phyloP scores from a whole-genome alignment of 2,113 vertebrate genomes.

The Bubo bubo region DNA sequence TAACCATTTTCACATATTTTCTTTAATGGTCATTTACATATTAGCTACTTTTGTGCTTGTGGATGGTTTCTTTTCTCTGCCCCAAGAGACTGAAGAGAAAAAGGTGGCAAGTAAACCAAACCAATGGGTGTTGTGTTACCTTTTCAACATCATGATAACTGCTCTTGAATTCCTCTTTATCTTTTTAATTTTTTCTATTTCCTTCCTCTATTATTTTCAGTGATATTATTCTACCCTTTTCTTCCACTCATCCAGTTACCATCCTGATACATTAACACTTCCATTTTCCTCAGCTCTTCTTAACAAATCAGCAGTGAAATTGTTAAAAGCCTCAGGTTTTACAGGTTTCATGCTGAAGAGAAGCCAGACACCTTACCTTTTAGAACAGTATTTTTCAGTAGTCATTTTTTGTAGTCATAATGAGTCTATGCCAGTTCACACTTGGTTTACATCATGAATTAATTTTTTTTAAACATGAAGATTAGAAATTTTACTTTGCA shows the following conservation, averaged over 20 bases:
- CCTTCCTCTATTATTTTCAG: neutral
- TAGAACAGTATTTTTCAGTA: neutral
- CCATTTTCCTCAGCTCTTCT: neutral
- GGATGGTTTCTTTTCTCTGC: neutral
- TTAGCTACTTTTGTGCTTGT: neutral
- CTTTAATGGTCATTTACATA: neutral
- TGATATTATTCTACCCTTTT: neutral
- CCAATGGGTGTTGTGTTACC: neutral
- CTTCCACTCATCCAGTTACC: neutral
- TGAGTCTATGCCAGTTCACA: neutral
- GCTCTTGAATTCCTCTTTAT: neutral
- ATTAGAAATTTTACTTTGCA: neutral
- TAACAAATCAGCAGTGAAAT: neutral
- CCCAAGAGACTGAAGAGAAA: neutral
- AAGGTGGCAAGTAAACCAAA: neutral
- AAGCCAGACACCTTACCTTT: neutral
- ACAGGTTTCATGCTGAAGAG: neutral
- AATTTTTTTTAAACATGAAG: neutral
- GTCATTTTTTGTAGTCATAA: neutral
- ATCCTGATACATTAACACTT: neutral
- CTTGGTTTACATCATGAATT: neutral
- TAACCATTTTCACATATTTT: neutral
- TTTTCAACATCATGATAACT: neutral
- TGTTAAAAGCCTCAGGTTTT: neutral
- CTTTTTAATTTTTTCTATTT: neutral